Conservation (phyloP, 2,797 vertebrate species). For the Chaenodraco wilsoni region DNA sequence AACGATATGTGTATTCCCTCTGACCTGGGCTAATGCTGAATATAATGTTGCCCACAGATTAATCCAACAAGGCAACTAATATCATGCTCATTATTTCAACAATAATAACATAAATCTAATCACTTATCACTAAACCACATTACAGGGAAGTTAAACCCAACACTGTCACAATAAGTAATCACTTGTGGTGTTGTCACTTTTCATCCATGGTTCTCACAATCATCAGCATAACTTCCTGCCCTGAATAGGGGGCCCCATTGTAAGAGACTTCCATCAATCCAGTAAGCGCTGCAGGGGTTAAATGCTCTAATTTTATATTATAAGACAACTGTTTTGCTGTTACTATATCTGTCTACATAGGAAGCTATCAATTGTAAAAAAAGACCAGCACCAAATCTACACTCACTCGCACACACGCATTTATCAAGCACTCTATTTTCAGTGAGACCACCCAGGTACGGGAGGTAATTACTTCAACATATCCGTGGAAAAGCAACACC, state of each 20-base stretch:
- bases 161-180: constrained; percentile 21
- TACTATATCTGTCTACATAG: constrained; percentile 65
- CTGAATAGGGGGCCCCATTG: constrained; percentile 48
- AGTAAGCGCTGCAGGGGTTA: constrained; percentile 59
- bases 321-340: constrained; percentile 49
- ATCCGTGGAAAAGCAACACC: constrained; percentile 71
- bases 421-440: constrained; percentile 58
- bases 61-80: not conserved
- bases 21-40: not conserved
- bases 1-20: not conserved
- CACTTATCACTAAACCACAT: not conserved
- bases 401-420: constrained; percentile 29
- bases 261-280: constrained; percentile 45
- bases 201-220: constrained; percentile 42
- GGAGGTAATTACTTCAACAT: constrained; percentile 81
- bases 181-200: constrained; percentile 32
- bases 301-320: constrained; percentile 62
- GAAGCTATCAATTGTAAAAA: constrained; percentile 75
- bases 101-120: not conserved
- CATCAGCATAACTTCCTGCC: constrained; percentile 51
- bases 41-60: not conserved
- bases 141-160: not conserved
- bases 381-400: constrained; percentile 22
- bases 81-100: not conserved
- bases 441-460: constrained; percentile 80